phyloP scores from a whole-genome alignment of 1,140 invertebrate species.

The Drepana arcuata region DNA sequence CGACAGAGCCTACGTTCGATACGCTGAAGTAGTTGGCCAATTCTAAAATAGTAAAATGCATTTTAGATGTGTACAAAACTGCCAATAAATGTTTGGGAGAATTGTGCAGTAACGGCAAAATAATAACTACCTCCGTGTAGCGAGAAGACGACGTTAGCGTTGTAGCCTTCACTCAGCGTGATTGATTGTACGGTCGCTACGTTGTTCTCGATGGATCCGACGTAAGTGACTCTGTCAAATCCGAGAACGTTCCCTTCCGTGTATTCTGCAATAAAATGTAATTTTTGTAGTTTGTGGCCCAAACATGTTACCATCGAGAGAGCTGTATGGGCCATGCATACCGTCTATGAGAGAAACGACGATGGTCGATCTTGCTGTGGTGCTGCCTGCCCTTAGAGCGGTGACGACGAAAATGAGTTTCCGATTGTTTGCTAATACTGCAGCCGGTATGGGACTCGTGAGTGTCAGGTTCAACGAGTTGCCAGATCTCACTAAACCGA shows the following conservation, averaged over 20 bases:
- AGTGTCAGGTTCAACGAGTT: conserved; percentile 12
- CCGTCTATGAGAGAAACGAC: conserved; percentile 8
- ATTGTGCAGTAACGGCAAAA: neutral
- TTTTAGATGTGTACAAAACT: neutral
- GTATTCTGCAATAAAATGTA: conserved; percentile 2
- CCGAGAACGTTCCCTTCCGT: conserved; percentile 6
- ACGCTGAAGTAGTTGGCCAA: conserved; percentile 9
- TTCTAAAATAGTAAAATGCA: conserved; percentile 12
- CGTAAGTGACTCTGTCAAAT: conserved; percentile 19
- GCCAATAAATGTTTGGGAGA: too few species aligned
- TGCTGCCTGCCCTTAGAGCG: conserved; percentile 7
- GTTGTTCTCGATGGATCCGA: conserved; percentile 17
- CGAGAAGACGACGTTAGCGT: conserved; percentile 12
- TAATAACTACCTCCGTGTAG: conserved; percentile 18
- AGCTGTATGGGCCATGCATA: conserved; percentile 3
- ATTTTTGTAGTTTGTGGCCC: too few species aligned
- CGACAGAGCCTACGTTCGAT: conserved; percentile 2
- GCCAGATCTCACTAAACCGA: conserved; percentile 4
- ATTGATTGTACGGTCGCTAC: conserved; percentile 14
- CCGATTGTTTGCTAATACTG: conserved; percentile 17
- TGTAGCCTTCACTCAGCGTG: conserved; percentile 16
- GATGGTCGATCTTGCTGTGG: conserved; percentile 6
- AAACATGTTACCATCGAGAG: too few species aligned
- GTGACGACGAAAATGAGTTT: conserved; percentile 18
- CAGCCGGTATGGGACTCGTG: conserved; percentile 9